These are phyloP conservation scores for Pseudochromis fuscus DNA, from an alignment of 2,797 vertebrate species.

Conservation along the genomic window DNA sequence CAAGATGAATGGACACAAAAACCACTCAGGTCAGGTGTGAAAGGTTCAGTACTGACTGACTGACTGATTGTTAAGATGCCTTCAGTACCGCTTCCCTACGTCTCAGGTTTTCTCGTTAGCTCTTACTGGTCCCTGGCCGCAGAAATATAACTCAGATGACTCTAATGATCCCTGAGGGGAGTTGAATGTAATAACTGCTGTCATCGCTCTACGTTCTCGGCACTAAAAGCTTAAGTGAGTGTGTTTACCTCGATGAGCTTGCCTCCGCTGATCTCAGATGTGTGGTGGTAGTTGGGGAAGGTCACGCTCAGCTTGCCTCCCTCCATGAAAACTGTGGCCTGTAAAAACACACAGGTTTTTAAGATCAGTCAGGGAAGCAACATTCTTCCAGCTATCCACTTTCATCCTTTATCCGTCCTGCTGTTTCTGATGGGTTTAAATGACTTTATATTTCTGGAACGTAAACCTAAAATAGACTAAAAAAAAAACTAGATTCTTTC, in stretches of 20 bases:
- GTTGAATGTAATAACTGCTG: conserved; percentile 48
- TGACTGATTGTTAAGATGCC: conserved; percentile 7
- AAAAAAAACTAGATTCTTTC: neutral
- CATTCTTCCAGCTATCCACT: neutral
- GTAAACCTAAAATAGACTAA: neutral
- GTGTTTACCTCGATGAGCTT: conserved; percentile 91
- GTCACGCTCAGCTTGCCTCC: conserved; percentile 85
- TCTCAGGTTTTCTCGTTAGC: conserved; percentile 32
- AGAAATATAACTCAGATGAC: conserved; percentile 35
- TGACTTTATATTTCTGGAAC: neutral
- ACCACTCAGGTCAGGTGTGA: neutral
- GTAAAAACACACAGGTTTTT: conserved; percentile 34
- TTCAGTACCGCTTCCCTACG: neutral
- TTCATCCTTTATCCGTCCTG: neutral
- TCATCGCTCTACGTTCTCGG: neutral
- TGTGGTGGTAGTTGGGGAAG: conserved; percentile 92
- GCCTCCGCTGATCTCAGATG: conserved; percentile 88
- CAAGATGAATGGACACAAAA: neutral
- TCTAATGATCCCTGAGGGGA: conserved; percentile 40
- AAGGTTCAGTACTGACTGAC: neutral
- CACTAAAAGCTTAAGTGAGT: conserved; percentile 18
- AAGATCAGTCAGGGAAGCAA: conserved; percentile 6
- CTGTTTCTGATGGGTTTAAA: neutral
- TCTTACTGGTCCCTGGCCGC: neutral
- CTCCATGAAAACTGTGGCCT: conserved; percentile 91